Conservation (phyloP, 2,797 vertebrate species). For the Pipistrellus pygmaeus region DNA sequence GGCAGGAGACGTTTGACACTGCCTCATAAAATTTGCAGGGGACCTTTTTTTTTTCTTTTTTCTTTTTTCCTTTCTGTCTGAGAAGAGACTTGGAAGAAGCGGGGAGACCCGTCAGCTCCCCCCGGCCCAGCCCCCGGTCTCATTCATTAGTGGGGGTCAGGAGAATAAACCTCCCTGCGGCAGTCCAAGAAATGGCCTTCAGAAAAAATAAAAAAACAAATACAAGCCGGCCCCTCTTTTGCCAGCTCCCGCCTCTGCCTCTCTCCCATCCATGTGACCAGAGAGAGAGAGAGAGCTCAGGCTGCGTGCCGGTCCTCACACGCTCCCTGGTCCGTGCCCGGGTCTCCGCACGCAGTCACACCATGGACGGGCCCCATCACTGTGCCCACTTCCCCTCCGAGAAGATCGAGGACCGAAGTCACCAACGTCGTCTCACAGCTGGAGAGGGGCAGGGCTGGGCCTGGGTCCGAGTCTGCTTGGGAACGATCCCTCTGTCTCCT, state of each 20-base stretch:
- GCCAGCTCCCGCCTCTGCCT: neutral
- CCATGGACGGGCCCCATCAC: rapidly evolving
- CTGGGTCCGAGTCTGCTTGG: rapidly evolving
- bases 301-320: rapidly evolving
- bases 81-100: slow-evolving; percentile 81
- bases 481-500: neutral
- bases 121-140: slow-evolving; percentile 68
- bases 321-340: neutral
- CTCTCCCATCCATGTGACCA: neutral
- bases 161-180: slow-evolving; percentile 76
- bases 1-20: slow-evolving; percentile 97
- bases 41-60: slow-evolving; percentile 85
- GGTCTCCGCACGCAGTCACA: neutral
- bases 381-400: neutral
- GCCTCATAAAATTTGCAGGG: slow-evolving; percentile 96
- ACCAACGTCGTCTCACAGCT: neutral
- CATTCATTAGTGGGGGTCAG: slow-evolving; percentile 81
- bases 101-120: slow-evolving; percentile 73
- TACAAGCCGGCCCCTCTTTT: neutral
- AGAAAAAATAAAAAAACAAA: neutral
- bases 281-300: neutral
- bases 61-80: slow-evolving; percentile 68
- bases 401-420: neutral
- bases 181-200: slow-evolving; percentile 74
- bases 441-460: neutral